phyloP scores from a whole-genome alignment of 2,888 invertebrate species.

The Beris chalybata region DNA sequence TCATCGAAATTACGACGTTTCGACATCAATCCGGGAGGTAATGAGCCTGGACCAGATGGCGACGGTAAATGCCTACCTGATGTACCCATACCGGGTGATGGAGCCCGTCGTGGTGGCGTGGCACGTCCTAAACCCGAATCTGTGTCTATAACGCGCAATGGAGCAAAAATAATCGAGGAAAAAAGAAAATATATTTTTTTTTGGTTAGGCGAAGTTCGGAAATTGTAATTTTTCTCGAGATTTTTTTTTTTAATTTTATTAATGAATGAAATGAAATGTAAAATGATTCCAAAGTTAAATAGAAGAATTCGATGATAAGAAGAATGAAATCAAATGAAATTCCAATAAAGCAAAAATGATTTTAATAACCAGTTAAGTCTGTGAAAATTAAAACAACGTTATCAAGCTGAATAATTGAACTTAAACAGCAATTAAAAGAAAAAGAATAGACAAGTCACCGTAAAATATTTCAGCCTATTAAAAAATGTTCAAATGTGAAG shows the following conservation, averaged over 20 bases:
- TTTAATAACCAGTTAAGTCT: too few species aligned
- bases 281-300: too few species aligned
- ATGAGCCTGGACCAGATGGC: slow-evolving; percentile 81
- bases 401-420: too few species aligned
- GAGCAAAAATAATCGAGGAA: slow-evolving; percentile 28
- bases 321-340: too few species aligned
- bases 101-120: slow-evolving; percentile 83
- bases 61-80: slow-evolving; percentile 71
- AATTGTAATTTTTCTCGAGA: slow-evolving; percentile 10
- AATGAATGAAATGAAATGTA: too few species aligned
- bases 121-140: slow-evolving; percentile 86
- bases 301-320: too few species aligned
- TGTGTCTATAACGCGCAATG: slow-evolving; percentile 59
- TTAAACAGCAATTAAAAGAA: too few species aligned
- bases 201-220: slow-evolving; percentile 29
- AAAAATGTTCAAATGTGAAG: too few species aligned
- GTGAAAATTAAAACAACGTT: too few species aligned
- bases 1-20: slow-evolving; percentile 71
- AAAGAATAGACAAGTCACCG: too few species aligned
- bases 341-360: too few species aligned
- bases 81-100: slow-evolving; percentile 77
- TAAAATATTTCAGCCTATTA: too few species aligned
- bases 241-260: slow-evolving; percentile 3
- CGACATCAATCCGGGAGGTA: slow-evolving; percentile 76
- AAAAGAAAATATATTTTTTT: slow-evolving; percentile 24